Percentiles rank a stretch among this genome's conserved stretches.
Conservation (phyloP, 1,140 invertebrate species). For the Oncopeltus fasciatus region DNA sequence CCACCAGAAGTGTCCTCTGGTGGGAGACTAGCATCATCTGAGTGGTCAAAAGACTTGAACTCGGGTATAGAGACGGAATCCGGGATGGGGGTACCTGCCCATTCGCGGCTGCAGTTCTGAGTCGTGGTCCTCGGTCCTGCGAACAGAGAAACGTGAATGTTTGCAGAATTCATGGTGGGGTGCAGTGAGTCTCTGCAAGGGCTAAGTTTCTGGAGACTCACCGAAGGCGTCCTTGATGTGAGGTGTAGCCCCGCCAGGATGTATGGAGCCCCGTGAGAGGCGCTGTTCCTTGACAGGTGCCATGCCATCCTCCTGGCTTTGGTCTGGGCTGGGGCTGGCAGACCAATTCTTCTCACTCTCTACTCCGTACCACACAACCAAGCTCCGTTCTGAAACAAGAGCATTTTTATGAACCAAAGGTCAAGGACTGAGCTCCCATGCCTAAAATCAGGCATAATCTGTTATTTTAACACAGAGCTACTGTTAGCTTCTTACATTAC, state of each 20-base stretch:
- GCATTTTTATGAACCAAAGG: background rate
- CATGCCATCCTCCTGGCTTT: slow-evolving; percentile 12
- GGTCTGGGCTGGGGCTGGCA: slow-evolving; percentile 2
- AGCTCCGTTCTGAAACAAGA: slow-evolving; percentile 7
- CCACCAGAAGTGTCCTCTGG: slow-evolving; percentile 12
- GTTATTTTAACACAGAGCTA: too few relatives aligned
- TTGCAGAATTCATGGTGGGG: too few relatives aligned
- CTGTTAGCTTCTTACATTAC: too few relatives aligned
- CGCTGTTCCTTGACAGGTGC: slow-evolving; percentile 3
- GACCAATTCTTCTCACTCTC: slow-evolving; percentile 7
- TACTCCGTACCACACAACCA: slow-evolving; percentile 14
- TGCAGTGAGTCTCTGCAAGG: too few relatives aligned
- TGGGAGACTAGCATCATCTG: background rate
- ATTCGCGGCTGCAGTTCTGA: background rate
- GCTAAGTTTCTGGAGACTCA: too few relatives aligned
- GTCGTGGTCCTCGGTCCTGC: background rate
- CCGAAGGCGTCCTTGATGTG: slow-evolving; percentile 20
- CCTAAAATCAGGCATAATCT: too few relatives aligned
- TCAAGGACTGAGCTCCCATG: background rate
- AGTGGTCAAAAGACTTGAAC: slow-evolving; percentile 3
- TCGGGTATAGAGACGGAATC: slow-evolving; percentile 8
- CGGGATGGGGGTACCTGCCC: slow-evolving; percentile 6
- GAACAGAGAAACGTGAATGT: too few relatives aligned
- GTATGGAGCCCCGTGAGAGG: slow-evolving; percentile 16
- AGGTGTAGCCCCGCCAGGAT: slow-evolving; percentile 17